phyloP scores from a whole-genome alignment of 2,888 invertebrate species.

The Laothoe populi region DNA sequence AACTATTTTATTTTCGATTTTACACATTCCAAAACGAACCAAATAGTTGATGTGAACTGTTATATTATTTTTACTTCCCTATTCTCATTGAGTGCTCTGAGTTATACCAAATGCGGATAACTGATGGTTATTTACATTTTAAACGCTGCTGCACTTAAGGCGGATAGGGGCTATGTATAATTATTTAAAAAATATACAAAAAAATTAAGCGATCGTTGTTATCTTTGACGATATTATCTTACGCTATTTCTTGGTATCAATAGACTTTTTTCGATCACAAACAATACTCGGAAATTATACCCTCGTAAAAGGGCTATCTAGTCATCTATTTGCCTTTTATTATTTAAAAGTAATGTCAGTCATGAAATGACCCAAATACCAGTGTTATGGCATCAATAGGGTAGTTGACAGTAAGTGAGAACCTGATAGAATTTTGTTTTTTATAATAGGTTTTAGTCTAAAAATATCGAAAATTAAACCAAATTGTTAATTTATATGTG shows the following conservation, averaged over 20 bases:
- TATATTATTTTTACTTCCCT: slow-evolving; percentile 57
- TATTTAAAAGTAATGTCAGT: no score
- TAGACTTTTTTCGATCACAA: slow-evolving; percentile 29
- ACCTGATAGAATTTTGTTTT: no score
- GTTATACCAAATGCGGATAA: slow-evolving; percentile 81
- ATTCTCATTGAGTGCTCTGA: slow-evolving; percentile 75
- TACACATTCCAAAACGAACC: slow-evolving; percentile 67
- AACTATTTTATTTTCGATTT: slow-evolving; percentile 48
- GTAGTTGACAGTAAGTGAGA: no score
- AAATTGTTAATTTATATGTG: no score
- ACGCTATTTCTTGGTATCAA: slow-evolving; percentile 35
- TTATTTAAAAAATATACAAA: slow-evolving; percentile 23
- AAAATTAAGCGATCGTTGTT: slow-evolving; percentile 24
- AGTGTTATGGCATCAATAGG: no score
- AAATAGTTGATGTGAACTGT: slow-evolving; percentile 34
- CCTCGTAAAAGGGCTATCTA: slow-evolving; percentile 21
- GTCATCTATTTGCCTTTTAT: slow-evolving; percentile 14
- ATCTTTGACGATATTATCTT: slow-evolving; percentile 22
- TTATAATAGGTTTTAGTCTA: no score
- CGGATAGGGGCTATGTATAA: slow-evolving; percentile 63
- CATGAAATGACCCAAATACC: no score
- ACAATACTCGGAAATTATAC: not conserved
- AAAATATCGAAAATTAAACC: no score
- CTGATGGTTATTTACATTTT: slow-evolving; percentile 70
- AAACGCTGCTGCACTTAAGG: slow-evolving; percentile 82